These are phyloP conservation scores for Poecilia picta DNA, from an alignment of 2,797 vertebrate genomes.

Conservation along the genomic window DNA sequence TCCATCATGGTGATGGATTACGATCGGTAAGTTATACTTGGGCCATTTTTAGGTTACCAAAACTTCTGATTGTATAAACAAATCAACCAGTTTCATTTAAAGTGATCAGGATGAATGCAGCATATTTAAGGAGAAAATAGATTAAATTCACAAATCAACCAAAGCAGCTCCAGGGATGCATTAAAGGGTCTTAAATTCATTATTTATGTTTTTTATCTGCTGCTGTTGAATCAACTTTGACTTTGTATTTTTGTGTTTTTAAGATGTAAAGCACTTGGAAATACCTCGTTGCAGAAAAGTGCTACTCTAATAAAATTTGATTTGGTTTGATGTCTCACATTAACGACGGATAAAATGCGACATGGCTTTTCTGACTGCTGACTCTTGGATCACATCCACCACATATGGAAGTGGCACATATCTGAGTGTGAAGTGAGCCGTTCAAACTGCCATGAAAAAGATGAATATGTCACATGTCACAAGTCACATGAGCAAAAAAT, in stretches of 20 bases:
- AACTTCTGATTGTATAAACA: neutral
- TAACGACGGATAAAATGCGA: neutral
- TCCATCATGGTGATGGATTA: conserved; percentile 98
- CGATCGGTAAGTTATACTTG: conserved; percentile 84
- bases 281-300: too few relatives aligned
- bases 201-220: too few relatives aligned
- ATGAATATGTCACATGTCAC: neutral
- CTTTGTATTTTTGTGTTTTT: too few relatives aligned
- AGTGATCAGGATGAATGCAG: neutral
- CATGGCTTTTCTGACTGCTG: neutral
- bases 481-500: too few relatives aligned
- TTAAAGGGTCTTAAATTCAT: too few relatives aligned
- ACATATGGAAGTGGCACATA: neutral
- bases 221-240: too few relatives aligned
- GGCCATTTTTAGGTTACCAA: neutral
- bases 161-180: neutral
- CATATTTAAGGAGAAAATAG: neutral
- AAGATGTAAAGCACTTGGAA: too few relatives aligned
- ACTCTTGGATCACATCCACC: neutral
- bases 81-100: neutral
- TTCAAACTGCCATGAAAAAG: neutral
- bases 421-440: neutral
- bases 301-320: too few relatives aligned
- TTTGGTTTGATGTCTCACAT: neutral
- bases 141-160: neutral